Evolutionary conservation across 2,113 vertebrate genomes (phyloP).

Genomic region (Pterocles gutturalis): DNA sequence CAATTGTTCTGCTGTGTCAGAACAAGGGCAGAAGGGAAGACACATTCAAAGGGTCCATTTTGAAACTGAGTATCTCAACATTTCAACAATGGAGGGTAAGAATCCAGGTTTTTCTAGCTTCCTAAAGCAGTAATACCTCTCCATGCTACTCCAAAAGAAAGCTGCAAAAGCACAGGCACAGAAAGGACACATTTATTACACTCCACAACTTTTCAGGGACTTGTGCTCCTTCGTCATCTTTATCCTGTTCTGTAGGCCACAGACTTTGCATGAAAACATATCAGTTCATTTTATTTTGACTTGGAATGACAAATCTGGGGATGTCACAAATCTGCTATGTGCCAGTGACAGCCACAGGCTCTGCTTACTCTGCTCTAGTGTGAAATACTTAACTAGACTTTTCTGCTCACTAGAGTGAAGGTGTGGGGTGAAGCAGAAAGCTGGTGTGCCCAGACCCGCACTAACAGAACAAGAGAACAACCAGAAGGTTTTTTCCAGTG

Average conservation of each 20-base stretch:
- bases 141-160: not conserved
- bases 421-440: not conserved
- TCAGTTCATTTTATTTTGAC: not conserved
- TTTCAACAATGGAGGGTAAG: not conserved
- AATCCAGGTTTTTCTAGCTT: not conserved
- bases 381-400: not conserved
- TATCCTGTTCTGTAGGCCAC: not conserved
- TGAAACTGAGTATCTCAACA: not conserved
- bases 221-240: not conserved
- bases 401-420: not conserved
- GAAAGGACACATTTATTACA: not conserved
- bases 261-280: not conserved
- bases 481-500: not conserved
- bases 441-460: not conserved
- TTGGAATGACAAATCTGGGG: not conserved
- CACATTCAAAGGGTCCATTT: not conserved
- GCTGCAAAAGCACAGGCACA: not conserved
- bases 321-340: not conserved
- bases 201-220: not conserved
- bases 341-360: not conserved
- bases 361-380: not conserved
- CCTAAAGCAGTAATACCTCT: not conserved
- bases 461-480: not conserved
- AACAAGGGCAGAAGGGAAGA: conserved; percentile 15
- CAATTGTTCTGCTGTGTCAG: conserved; percentile 28